These are phyloP conservation scores for Ploceus nigricollis DNA, from an alignment of 2,113 vertebrate genomes.

Conservation along the genomic window DNA sequence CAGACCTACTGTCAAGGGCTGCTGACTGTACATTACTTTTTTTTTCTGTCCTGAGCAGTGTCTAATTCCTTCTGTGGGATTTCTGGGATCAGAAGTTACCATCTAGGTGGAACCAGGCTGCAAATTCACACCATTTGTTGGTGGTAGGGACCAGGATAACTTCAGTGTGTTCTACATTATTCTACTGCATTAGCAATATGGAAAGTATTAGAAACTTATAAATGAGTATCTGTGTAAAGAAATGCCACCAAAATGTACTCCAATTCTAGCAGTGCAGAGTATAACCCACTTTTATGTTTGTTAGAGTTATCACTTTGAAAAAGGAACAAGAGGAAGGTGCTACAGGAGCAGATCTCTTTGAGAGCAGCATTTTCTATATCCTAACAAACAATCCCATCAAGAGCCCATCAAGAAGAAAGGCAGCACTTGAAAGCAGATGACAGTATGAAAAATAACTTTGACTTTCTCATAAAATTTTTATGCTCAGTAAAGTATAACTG, in stretches of 20 bases:
- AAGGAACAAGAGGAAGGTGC: not conserved
- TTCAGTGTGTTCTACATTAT: not conserved
- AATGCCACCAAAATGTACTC: not conserved
- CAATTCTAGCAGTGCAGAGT: not conserved
- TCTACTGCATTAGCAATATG: not conserved
- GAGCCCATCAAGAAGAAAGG: not conserved
- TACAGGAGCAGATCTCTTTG: not conserved
- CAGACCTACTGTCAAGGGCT: not conserved
- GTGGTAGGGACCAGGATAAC: not conserved
- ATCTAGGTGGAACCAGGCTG: not conserved
- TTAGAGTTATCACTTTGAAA: not conserved
- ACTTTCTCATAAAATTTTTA: not conserved
- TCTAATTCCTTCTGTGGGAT: not conserved
- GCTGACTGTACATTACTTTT: not conserved
- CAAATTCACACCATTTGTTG: rapidly evolving
- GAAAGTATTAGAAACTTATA: not conserved
- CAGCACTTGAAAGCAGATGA: not conserved
- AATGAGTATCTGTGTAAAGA: not conserved
- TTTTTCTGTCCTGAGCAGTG: not conserved
- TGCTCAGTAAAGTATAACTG: not conserved
- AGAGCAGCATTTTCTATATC: not conserved
- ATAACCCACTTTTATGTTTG: not conserved
- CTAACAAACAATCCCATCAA: not conserved
- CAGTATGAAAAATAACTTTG: not conserved
- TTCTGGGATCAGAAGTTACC: not conserved